A percentile compares a stretch with the other conserved stretches of the same genome.
Evolutionary conservation across 1,140 invertebrate genomes (phyloP).

Genomic region (Drosophila kepulauana): DNA sequence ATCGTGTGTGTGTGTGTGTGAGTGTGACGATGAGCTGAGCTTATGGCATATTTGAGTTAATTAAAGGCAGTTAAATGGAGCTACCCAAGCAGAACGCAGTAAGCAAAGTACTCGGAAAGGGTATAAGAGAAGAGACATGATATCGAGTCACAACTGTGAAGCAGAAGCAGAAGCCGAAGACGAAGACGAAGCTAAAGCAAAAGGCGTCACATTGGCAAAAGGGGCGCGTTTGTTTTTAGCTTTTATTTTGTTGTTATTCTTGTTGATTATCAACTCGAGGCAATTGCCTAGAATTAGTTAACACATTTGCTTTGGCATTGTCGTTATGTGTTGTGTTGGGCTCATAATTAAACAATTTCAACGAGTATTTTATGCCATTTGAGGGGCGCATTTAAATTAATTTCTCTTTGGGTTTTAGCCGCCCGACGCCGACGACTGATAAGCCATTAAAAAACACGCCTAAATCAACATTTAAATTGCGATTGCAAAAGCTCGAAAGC

Average conservation of each 20-base stretch:
- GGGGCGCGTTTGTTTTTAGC: conserved; percentile 38
- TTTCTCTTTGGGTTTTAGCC: conserved; percentile 71
- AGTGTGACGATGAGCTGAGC: background rate
- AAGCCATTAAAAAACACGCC: conserved; percentile 77
- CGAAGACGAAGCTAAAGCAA: conserved; percentile 14
- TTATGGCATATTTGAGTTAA: conserved; percentile 7
- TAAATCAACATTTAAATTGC: conserved; percentile 80
- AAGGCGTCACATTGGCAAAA: conserved; percentile 36
- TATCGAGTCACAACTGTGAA: background rate
- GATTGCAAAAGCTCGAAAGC: conserved; percentile 47
- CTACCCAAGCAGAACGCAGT: conserved; percentile 28
- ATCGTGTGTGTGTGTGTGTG: background rate
- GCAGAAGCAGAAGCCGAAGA: background rate
- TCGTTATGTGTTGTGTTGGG: conserved; percentile 19
- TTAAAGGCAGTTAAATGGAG: conserved; percentile 4
- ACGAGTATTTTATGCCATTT: conserved; percentile 62
- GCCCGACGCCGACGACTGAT: conserved; percentile 47
- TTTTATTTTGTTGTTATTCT: conserved; percentile 36
- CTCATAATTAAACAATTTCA: conserved; percentile 80
- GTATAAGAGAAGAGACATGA: conserved; percentile 22
- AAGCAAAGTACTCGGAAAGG: conserved; percentile 48
- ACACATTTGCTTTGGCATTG: conserved; percentile 62
- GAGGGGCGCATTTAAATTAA: conserved; percentile 77
- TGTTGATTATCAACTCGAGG: conserved; percentile 60
- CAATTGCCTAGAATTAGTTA: conserved; percentile 81